These are phyloP conservation scores for Folsomia manolachei DNA, from an alignment of 2,888 invertebrate species.

Conservation along the genomic window DNA sequence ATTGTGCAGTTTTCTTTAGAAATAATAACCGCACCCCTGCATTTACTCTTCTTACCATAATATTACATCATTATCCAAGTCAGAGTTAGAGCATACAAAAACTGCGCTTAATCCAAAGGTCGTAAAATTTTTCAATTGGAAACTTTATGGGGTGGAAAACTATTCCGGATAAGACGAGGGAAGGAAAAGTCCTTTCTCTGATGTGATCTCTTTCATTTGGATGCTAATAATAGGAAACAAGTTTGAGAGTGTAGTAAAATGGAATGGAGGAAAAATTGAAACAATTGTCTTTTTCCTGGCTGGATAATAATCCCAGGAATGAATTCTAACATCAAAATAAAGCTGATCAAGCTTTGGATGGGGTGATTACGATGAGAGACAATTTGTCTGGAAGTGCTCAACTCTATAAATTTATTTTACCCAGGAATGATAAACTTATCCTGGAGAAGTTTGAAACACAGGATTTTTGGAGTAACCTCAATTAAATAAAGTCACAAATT, in stretches of 20 bases:
- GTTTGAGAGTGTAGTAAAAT: not conserved
- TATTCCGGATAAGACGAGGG: not conserved
- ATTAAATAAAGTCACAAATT: no score
- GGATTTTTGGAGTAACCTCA: no score
- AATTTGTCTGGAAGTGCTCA: not conserved
- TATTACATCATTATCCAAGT: no score
- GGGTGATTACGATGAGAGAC: not conserved
- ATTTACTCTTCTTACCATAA: no score
- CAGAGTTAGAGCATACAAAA: no score
- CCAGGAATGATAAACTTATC: no score
- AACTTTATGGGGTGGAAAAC: conserved; percentile 19
- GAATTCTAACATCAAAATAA: not conserved
- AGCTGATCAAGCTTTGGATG: not conserved
- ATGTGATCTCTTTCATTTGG: no score
- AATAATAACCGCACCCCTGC: no score
- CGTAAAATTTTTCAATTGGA: conserved; percentile 16
- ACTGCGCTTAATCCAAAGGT: conserved; percentile 5
- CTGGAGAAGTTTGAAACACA: no score
- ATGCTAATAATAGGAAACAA: not conserved
- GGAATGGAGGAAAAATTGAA: not conserved
- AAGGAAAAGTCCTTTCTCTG: not conserved
- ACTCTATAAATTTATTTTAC: no score
- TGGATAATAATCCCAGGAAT: not conserved
- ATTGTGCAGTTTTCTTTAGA: no score
- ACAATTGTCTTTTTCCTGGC: not conserved